Conservation (phyloP, 1,140 invertebrate genomes). For the Planococcus citri region DNA sequence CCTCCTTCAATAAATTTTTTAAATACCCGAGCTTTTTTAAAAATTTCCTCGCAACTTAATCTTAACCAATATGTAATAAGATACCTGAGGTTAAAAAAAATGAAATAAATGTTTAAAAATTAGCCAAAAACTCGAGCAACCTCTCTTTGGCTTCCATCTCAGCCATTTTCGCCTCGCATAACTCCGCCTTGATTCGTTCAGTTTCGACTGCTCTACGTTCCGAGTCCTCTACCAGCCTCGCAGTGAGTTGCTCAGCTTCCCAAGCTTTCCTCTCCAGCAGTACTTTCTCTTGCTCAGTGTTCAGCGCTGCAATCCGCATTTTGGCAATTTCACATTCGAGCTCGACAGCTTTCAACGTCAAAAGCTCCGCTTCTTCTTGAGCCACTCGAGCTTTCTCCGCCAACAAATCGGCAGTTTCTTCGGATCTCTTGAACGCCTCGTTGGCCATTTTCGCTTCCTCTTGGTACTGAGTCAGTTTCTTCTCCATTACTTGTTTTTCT, state of each 20-base stretch:
- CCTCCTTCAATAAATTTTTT: no score
- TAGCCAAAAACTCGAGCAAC: slow-evolving; percentile 69
- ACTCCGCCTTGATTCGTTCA: slow-evolving; percentile 74
- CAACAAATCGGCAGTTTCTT: slow-evolving; percentile 89
- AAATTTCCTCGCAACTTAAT: no score
- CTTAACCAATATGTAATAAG: no score
- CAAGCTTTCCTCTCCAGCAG: slow-evolving; percentile 78
- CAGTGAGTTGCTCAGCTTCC: slow-evolving; percentile 83
- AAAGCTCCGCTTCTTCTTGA: slow-evolving; percentile 85
- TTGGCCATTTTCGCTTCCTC: slow-evolving; percentile 82
- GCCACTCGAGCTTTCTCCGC: slow-evolving; percentile 91
- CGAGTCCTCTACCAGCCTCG: slow-evolving; percentile 82
- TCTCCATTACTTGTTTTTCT: slow-evolving; percentile 79
- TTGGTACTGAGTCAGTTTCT: slow-evolving; percentile 71
- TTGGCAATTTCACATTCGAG: slow-evolving; percentile 92
- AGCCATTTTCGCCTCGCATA: slow-evolving; percentile 71
- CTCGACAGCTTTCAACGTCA: slow-evolving; percentile 89
- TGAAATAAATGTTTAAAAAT: no score
- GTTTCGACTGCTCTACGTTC: slow-evolving; percentile 76
- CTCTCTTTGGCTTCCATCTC: slow-evolving; percentile 91
- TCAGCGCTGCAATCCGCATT: slow-evolving; percentile 72
- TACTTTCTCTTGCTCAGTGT: slow-evolving; percentile 84
- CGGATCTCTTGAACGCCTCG: slow-evolving; percentile 77
- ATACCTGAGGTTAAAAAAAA: no score
- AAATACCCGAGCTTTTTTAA: no score